phyloP scores from a whole-genome alignment of 2,113 vertebrate species.

The Ploceus nigricollis region DNA sequence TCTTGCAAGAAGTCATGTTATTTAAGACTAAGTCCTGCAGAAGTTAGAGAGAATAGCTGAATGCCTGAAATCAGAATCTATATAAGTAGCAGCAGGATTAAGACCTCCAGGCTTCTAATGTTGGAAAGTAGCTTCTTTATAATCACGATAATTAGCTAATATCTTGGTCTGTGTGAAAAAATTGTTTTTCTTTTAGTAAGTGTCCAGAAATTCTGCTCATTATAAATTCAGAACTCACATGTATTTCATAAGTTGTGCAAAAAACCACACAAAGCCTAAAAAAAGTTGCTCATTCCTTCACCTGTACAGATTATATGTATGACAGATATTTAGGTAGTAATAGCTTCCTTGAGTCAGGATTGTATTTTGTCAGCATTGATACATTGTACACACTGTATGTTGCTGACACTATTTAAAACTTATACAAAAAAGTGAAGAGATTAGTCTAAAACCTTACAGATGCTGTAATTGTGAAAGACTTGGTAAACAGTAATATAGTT shows the following conservation, averaged over 20 bases:
- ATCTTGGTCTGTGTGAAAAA: not conserved
- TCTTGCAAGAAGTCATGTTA: not conserved
- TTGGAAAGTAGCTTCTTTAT: not conserved
- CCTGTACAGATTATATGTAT: not conserved
- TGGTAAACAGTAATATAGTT: not conserved
- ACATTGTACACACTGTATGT: not conserved
- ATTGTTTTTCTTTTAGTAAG: not conserved
- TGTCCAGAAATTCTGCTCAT: not conserved
- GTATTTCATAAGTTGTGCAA: not conserved
- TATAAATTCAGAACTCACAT: not conserved
- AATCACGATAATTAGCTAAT: not conserved
- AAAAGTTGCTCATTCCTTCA: not conserved
- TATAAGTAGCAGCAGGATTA: not conserved
- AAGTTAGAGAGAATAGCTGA: not conserved
- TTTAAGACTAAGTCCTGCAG: not conserved
- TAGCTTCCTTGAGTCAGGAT: not conserved
- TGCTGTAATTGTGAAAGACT: not conserved
- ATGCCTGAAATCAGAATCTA: not conserved
- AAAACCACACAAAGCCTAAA: not conserved
- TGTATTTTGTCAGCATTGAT: not conserved
- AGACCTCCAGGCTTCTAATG: not conserved
- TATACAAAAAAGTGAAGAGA: not conserved
- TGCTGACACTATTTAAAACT: not conserved
- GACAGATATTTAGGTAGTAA: not conserved
- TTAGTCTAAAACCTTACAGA: not conserved